A percentile compares a stretch with the other conserved stretches of the same genome.
Conservation (phyloP, 2,797 vertebrate species). For the Corythornis leucogaster region DNA sequence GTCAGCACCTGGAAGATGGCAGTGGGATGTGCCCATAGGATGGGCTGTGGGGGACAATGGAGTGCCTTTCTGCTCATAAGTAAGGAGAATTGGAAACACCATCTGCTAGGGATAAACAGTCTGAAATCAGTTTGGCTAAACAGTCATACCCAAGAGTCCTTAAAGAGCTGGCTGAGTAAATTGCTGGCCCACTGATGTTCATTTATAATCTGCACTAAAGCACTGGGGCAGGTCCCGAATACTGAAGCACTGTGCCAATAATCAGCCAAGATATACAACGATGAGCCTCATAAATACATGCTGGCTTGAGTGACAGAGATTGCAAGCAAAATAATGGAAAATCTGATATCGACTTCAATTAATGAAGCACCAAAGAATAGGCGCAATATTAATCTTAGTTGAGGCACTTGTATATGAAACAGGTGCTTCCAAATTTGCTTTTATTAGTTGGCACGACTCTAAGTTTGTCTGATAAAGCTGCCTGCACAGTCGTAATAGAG, state of each 20-base stretch:
- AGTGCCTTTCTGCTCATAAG: neutral
- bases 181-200: neutral
- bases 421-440: neutral
- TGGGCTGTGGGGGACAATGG: neutral
- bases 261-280: neutral
- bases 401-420: neutral
- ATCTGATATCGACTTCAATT: constrained; percentile 13
- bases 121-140: constrained; percentile 26
- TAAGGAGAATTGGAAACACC: neutral
- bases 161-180: neutral
- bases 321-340: constrained; percentile 37
- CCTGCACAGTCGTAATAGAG: neutral
- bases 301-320: constrained; percentile 9
- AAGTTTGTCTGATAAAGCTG: constrained; percentile 7
- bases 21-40: neutral
- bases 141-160: neutral
- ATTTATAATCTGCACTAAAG: neutral
- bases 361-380: constrained; percentile 1
- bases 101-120: neutral
- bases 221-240: neutral
- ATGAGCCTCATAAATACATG: neutral
- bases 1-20: neutral
- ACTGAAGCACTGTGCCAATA: neutral
- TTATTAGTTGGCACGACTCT: neutral
- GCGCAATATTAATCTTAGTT: neutral